Evolutionary conservation across 2,797 vertebrate genomes (phyloP).

Genomic region (Pogonophryne albipinna): DNA sequence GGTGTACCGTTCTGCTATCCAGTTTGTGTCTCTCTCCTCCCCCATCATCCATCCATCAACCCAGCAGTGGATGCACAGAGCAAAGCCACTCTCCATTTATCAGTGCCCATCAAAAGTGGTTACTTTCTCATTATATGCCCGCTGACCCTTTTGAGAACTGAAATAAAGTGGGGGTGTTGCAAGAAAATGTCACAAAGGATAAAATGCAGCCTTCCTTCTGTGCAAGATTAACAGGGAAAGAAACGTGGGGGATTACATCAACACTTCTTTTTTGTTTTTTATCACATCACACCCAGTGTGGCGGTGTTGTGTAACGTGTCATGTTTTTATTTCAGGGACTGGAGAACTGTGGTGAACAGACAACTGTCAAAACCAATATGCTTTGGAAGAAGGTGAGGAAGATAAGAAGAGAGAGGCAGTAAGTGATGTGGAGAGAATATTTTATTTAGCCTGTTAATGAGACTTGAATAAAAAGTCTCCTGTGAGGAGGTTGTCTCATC

Average conservation of each 20-base stretch:
- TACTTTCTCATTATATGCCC: constrained; percentile 68
- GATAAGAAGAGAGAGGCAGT: constrained; percentile 18
- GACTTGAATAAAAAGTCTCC: constrained; percentile 32
- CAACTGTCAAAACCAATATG: constrained; percentile 14
- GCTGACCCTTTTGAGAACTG: constrained; percentile 66
- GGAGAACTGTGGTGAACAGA: constrained; percentile 21
- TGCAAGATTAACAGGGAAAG: constrained; percentile 52
- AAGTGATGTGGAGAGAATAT: constrained; percentile 7
- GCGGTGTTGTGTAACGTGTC: constrained; percentile 20
- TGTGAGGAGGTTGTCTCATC: neutral
- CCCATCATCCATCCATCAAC: constrained; percentile 70
- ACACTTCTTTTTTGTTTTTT: constrained; percentile 26
- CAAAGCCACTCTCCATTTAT: constrained; percentile 62
- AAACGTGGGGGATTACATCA: constrained; percentile 44
- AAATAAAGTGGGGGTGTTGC: constrained; percentile 67
- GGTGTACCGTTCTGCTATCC: constrained; percentile 54
- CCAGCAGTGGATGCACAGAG: constrained; percentile 54
- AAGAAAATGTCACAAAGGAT: constrained; percentile 64
- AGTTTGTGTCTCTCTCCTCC: constrained; percentile 44
- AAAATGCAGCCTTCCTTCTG: constrained; percentile 34
- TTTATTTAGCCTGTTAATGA: constrained; percentile 40
- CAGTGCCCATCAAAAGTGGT: constrained; percentile 64
- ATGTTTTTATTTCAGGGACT: constrained; percentile 36
- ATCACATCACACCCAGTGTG: constrained; percentile 36
- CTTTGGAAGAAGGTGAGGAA: constrained; percentile 11